Evolutionary conservation across 2,797 vertebrate species (phyloP).

Genomic region (Toxotes lorentzi): DNA sequence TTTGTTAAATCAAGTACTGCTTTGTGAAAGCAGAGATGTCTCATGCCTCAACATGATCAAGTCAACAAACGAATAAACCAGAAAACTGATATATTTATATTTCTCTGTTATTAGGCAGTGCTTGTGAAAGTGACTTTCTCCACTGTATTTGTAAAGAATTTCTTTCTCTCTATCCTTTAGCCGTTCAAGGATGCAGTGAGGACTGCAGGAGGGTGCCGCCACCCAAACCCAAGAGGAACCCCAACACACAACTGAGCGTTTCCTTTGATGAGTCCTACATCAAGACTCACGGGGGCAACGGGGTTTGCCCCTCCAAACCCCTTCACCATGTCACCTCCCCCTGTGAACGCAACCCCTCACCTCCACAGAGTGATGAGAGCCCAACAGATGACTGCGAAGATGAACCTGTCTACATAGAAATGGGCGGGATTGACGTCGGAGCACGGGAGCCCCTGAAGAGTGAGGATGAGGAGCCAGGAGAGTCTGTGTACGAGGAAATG

Average conservation of each 20-base stretch:
- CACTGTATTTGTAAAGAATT: slow-evolving; percentile 5
- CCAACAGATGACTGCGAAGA: slow-evolving; percentile 90
- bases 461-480: slow-evolving; percentile 94
- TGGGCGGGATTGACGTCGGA: slow-evolving; percentile 93
- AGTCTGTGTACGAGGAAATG: slow-evolving; percentile 99
- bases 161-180: slow-evolving; percentile 67
- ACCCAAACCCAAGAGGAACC: slow-evolving; percentile 97
- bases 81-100: neutral
- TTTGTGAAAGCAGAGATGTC: neutral
- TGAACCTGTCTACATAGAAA: slow-evolving; percentile 99
- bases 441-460: slow-evolving; percentile 89
- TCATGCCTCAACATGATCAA: neutral
- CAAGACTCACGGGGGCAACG: slow-evolving; percentile 87
- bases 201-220: slow-evolving; percentile 98
- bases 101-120: neutral
- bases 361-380: slow-evolving; percentile 89
- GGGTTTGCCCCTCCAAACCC: slow-evolving; percentile 79
- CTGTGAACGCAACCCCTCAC: slow-evolving; percentile 85
- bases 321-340: slow-evolving; percentile 71
- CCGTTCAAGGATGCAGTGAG: slow-evolving; percentile 94
- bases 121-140: neutral
- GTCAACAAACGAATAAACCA: neutral
- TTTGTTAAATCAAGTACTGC: slow-evolving; percentile 2
- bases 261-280: slow-evolving; percentile 98
- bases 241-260: slow-evolving; percentile 97